Base-by-base conservation (phyloP, 2,113 vertebrate genomes). In the Saccopteryx bilineata region DNA sequence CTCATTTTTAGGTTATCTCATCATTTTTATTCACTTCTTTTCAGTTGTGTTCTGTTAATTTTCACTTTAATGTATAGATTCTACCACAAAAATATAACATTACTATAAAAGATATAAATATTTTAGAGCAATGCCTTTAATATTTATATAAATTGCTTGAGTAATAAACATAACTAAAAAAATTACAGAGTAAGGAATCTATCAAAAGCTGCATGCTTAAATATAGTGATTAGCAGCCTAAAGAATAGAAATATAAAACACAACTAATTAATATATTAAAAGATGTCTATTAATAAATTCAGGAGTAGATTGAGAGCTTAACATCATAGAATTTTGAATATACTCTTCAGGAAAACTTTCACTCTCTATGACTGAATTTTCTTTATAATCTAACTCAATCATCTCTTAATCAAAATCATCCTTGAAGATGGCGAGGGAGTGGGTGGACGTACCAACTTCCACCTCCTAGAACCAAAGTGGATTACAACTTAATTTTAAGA, bases 21-120 rank as follows among this genome's bases (percentile, higher is more conserved):
- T 31, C 18, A 5, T 24, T 63, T 18, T 24, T 83, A 72, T 78
- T 66, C 3, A 5, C 17, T 60, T 13, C n/a, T 61, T 80, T 90
- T 52, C 3, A 54, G 1, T 48, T 76, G 2, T n/a, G 2, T 50
- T 93, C 63, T 78, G 18, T 81, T 66, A 58, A 79, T 71, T 87
- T 79, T 93, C 19, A 24, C 63, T 93, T 87, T 69, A 33, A 39
- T 96, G 88, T 50, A 76, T 66, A 92, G 5, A 66, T 81, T 56
- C 9, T 71, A 65, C 54, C 3, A 76, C 23, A 90, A 79, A 91
- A 61, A n/a, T 48, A 84, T 80, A 88, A 24, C 13, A 84, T 56
- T 84, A 75, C 3, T 87, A 4, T 46, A 76, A 94, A 92, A 69
- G 10, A 23, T 58, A 74, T 18, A 78, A 68, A 21, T 72, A 56